Evolutionary conservation across 2,888 invertebrate genomes (phyloP).

Genomic region (Epistrophe eligans): DNA sequence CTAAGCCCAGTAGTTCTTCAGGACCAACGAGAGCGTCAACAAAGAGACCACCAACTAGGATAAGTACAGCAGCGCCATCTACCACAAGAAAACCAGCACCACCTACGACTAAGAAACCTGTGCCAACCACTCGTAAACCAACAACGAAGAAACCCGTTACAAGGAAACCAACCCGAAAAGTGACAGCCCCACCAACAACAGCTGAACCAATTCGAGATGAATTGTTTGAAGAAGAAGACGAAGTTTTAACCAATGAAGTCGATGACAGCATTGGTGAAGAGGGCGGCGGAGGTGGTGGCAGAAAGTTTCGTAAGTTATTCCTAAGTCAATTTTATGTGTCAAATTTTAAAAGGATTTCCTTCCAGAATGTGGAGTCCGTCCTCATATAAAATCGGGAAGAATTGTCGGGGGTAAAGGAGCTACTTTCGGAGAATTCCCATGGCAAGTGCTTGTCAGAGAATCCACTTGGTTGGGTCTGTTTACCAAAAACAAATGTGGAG

Average conservation of each 20-base stretch:
- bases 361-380: conserved; percentile 94
- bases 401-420: conserved; percentile 96
- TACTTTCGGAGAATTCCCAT: conserved; percentile 94
- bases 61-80: conserved; percentile 78
- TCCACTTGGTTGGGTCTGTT: conserved; percentile 97
- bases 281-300: conserved; percentile 52
- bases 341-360: conserved; percentile 51
- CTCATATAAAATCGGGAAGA: conserved; percentile 90
- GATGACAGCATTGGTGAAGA: conserved; percentile 61
- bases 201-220: conserved; percentile 80
- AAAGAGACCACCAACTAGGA: conserved; percentile 81
- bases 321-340: conserved; percentile 75
- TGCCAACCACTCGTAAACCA: conserved; percentile 79
- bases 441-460: conserved; percentile 96
- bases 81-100: conserved; percentile 78
- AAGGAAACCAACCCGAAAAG: conserved; percentile 77
- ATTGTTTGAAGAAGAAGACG: conserved; percentile 81
- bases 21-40: conserved; percentile 80
- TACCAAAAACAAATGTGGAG: conserved; percentile 97
- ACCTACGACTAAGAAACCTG: conserved; percentile 79
- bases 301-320: conserved; percentile 83
- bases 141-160: conserved; percentile 83
- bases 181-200: conserved; percentile 80
- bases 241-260: conserved; percentile 77
- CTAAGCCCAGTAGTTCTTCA: conserved; percentile 76